Conservation (phyloP, 2,888 invertebrate genomes). For the Frankliniella intonsa region DNA sequence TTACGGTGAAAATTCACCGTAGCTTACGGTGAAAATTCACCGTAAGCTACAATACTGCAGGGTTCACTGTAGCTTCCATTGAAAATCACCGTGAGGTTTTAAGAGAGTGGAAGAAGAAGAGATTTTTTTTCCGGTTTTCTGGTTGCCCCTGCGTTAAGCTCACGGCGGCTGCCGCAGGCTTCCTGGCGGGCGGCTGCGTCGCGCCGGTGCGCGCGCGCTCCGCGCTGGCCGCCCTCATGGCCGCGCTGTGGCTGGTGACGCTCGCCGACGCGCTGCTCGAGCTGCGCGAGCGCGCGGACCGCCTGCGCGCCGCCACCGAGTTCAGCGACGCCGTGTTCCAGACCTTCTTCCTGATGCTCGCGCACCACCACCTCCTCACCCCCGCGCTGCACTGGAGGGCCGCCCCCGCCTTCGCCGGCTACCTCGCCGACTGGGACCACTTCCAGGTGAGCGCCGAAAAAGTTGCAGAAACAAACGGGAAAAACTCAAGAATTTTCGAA, state of each 20-base stretch:
- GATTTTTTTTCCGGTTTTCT: too few relatives aligned
- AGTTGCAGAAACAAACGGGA: neutral
- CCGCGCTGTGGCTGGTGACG: neutral
- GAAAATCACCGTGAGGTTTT: too few relatives aligned
- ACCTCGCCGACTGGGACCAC: neutral
- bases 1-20: too few relatives aligned
- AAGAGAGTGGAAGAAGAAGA: too few relatives aligned
- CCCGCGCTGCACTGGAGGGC: neutral
- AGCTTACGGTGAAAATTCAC: too few relatives aligned
- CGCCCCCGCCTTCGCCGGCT: neutral
- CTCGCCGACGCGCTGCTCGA: neutral
- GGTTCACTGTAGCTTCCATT: too few relatives aligned
- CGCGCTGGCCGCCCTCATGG: neutral
- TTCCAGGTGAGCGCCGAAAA: too few relatives aligned
- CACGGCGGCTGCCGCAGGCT: neutral
- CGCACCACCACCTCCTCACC: neutral
- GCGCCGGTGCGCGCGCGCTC: neutral
- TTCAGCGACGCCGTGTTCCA: conserved; percentile 1
- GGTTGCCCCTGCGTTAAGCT: too few relatives aligned
- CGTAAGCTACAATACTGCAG: too few relatives aligned
- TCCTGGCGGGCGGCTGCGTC: neutral
- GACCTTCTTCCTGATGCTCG: neutral
- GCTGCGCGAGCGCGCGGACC: neutral
- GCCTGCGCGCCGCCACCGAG: neutral
- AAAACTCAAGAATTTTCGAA: too few relatives aligned